Evolutionary conservation across 2,888 invertebrate species (phyloP), one percentile per base, ranked within the genome.

Genomic region (Galerucella calmariensis): DNA sequence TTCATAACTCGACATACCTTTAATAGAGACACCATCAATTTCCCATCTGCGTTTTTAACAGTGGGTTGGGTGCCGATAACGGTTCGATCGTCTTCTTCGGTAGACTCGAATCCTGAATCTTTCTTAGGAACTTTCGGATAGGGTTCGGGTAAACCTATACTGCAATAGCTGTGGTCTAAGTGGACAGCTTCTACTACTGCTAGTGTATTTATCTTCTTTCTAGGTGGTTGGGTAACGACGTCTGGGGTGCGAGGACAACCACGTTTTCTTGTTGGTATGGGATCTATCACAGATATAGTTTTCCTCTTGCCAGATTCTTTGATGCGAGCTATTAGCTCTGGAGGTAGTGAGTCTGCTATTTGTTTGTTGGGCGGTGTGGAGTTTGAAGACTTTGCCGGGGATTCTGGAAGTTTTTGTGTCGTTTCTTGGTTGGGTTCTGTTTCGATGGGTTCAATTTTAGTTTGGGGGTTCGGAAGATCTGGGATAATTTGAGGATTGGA

Each of bases 131-230:
- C 62, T 74, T 82, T 82, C 5, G 81, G 78, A 65, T 82, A 81
- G 2, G 78, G 16, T 56, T 48, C 27, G 20, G 56, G 44, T 16
- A 16, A 8, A 20, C 53, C 14, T 51, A 24, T 78, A 24, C 81
- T 83, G 80, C 91, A 91, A 80, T 92, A 92, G 84, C 90, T 90
- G 81, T 92, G 92, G 83, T 92, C 92, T 75, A 90, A 82, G 56
- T 88, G 88, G 10, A 90, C 76, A 16, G 70, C 72, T n/a, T 78
- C 75, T 27, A 74, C 14, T 3, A 4, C 16, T n/a, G 24, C 20
- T 41, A 51, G 51, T 35, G 70, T 69, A n/a, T 46, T 59, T 14
- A 20, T 35, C 41, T 78, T 74, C 61, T 72, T 76, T 16, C 20
- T 24, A 14, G 66, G 41, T 48, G 11, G 14, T 63, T 71, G 61